Evolutionary conservation across 2,888 invertebrate species (phyloP), one percentile per base, ranked within the genome.

Genomic region (Lasioglossum zephyrum): DNA sequence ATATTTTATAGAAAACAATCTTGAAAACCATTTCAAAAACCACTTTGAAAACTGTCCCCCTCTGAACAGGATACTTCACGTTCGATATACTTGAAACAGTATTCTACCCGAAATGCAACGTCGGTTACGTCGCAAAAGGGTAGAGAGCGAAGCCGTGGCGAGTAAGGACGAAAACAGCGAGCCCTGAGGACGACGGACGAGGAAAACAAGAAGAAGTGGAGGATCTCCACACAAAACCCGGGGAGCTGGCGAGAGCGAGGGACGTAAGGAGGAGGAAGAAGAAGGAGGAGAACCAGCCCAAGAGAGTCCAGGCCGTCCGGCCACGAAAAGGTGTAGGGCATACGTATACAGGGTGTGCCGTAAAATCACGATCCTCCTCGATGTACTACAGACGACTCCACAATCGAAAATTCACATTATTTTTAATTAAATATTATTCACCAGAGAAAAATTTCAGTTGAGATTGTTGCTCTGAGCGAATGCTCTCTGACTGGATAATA

Each of bases 191-290:
- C 74, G 84, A 74, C 36, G 87, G 79, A 79, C 85, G 75, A 75
- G 77, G 87, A 79, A 91, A 91, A 92, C 85, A 92, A 92, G 88
- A 91, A 90, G 87, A 85, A 84, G 74, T 77, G 77, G 84, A 87
- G 77, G 76, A 77, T 88, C 85, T 81, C 84, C 87, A 82, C 90
- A 87, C 90, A 91, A 91, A 91, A 91, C 90, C 87, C 82, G 87
- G 80, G 87, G 89, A 89, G 88, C 82, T 72, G 87, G 85, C 81
- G 81, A 87, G 81, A 89, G 85, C 81, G 87, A 82, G 87, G 83
- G 89, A 86, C 86, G 88, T 16, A 26, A 60, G 60, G 60, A 89
- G 89, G 89, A 91, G 87, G 69, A 41, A 77, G 87, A 22, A 89
- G 88, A 88, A 87, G 86, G 82, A 91, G 87, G 83, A 86, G 82